A percentile compares a stretch with the other conserved stretches of the same genome.
Conservation (phyloP, 2,113 vertebrate species). For the Mandrillus leucophaeus region DNA sequence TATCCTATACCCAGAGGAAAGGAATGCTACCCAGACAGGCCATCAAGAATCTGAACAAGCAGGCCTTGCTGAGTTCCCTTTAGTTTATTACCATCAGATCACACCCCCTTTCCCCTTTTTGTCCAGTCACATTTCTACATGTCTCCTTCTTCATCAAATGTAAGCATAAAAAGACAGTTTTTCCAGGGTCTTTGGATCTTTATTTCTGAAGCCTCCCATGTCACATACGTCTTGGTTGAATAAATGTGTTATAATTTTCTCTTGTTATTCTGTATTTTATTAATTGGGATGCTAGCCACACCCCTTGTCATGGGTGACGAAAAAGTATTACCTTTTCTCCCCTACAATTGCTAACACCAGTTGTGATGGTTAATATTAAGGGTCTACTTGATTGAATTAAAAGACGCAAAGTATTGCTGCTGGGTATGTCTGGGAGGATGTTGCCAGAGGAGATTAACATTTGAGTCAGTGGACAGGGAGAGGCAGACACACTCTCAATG, state of each 20-base stretch:
- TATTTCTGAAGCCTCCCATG: background rate
- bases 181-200: background rate
- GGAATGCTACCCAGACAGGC: background rate
- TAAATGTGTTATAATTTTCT: background rate
- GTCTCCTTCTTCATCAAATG: background rate
- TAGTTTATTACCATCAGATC: background rate
- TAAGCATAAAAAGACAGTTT: background rate
- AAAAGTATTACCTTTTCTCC: background rate
- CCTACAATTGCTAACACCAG: background rate
- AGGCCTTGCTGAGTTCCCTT: background rate
- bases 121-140: background rate
- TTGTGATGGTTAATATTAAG: no score
- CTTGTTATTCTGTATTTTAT: background rate
- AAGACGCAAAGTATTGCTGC: no score
- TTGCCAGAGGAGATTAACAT: no score
- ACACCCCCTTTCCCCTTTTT: background rate
- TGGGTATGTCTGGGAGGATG: no score
- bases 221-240: background rate
- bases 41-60: background rate
- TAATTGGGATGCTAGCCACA: background rate
- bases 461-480: no score
- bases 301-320: background rate
- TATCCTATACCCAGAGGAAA: background rate
- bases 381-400: no score
- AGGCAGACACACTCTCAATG: no score